A percentile compares a stretch with the other conserved stretches of the same genome.
Conservation (phyloP, 1,140 invertebrate genomes). For the Ephestia elutella region DNA sequence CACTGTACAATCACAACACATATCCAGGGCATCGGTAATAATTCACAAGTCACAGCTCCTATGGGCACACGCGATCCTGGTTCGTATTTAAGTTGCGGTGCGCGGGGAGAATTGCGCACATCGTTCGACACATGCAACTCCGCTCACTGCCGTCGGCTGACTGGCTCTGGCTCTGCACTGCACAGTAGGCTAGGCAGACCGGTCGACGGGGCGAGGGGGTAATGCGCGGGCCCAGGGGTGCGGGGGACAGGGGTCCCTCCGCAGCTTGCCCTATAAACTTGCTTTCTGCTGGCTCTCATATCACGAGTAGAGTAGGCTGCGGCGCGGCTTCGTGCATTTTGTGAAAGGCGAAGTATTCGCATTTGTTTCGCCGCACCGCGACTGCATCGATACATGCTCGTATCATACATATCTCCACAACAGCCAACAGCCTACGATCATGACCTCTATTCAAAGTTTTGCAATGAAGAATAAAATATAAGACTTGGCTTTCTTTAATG, state of each 20-base stretch:
- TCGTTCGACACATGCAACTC: slow-evolving; percentile 11
- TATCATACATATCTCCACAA: not conserved
- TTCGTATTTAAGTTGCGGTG: slow-evolving; percentile 28
- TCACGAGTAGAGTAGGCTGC: slow-evolving; percentile 46
- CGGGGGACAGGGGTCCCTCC: slow-evolving; percentile 22
- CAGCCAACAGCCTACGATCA: not conserved
- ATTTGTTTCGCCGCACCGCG: slow-evolving; percentile 6
- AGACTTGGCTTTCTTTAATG: too few species aligned
- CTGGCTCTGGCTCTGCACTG: slow-evolving; percentile 30
- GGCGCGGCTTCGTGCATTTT: slow-evolving; percentile 40
- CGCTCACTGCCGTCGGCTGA: slow-evolving; percentile 30
- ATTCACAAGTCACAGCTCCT: slow-evolving; percentile 20
- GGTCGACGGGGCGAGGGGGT: slow-evolving; percentile 17
- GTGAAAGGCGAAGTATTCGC: slow-evolving; percentile 49
- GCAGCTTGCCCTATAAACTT: slow-evolving; percentile 56
- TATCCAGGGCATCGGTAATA: slow-evolving; percentile 5
- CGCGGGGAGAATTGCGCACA: slow-evolving; percentile 14
- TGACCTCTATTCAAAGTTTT: too few species aligned
- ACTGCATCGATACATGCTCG: not conserved
- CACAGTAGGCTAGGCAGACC: too few species aligned
- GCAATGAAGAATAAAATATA: too few species aligned
- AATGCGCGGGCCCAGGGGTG: slow-evolving; percentile 12
- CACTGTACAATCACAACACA: slow-evolving; percentile 15
- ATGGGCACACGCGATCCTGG: slow-evolving; percentile 24
- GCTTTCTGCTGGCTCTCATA: slow-evolving; percentile 47